A percentile compares a stretch with the other conserved stretches of the same genome.
These are phyloP conservation scores for Bradypodion pumilum DNA, from an alignment of 2,797 vertebrate species.

Conservation along the genomic window DNA sequence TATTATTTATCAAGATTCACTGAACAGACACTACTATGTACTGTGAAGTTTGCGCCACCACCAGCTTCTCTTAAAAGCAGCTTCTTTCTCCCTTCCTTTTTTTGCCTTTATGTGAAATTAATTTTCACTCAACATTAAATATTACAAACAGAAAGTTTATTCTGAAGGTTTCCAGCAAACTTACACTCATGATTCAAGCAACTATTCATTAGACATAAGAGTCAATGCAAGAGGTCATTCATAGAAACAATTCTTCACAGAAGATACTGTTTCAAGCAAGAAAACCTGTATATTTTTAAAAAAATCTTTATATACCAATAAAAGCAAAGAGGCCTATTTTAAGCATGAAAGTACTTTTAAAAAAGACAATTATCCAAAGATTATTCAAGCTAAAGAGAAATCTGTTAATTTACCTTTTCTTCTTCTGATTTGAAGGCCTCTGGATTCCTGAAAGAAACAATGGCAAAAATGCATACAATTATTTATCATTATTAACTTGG, in stretches of 20 bases:
- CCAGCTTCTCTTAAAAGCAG: slow-evolving; percentile 41
- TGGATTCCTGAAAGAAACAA: slow-evolving; percentile 74
- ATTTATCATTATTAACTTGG: not conserved
- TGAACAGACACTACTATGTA: not conserved
- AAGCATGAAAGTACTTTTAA: slow-evolving; percentile 32
- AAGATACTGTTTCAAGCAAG: not conserved
- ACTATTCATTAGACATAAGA: slow-evolving; percentile 12
- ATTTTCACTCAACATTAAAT: not conserved
- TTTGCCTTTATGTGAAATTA: slow-evolving; percentile 21
- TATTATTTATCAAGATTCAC: not conserved
- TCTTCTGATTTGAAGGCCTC: slow-evolving; percentile 72
- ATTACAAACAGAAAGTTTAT: not conserved
- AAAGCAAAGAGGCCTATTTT: slow-evolving; percentile 6
- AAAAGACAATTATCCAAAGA: slow-evolving; percentile 37
- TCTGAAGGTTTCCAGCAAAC: not conserved
- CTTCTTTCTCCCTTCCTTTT: slow-evolving; percentile 21
- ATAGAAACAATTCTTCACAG: no score
- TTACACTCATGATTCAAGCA: not conserved
- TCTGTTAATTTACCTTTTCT: slow-evolving; percentile 76
- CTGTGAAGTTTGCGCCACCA: slow-evolving; percentile 6
- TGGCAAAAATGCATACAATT: slow-evolving; percentile 61
- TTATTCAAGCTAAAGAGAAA: slow-evolving; percentile 46
- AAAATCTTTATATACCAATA: not conserved
- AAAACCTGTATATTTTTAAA: no score
- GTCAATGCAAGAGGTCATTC: not conserved